A percentile compares a stretch with the other conserved stretches of the same genome.
phyloP scores from a whole-genome alignment of 2,888 invertebrate species.

The Conchocele bisecta region DNA sequence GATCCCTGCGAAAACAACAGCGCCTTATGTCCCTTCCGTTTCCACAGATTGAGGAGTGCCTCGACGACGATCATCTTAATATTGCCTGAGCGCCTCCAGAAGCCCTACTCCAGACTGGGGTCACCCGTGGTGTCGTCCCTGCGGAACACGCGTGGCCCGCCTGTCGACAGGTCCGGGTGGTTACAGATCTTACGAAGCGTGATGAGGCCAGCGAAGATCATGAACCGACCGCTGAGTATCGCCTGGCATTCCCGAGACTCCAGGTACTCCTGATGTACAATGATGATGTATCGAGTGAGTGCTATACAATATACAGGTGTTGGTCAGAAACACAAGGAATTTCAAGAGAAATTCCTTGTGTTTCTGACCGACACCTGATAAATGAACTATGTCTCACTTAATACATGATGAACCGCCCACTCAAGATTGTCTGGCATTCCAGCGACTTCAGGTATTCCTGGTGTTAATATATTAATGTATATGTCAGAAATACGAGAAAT shows the following conservation, averaged over 20 bases:
- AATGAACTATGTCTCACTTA: too few relatives aligned
- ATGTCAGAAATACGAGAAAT: too few relatives aligned
- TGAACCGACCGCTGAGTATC: constrained; percentile 83
- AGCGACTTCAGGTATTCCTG: too few relatives aligned
- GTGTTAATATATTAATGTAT: too few relatives aligned
- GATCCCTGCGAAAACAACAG: constrained; percentile 94
- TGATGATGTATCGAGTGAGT: too few relatives aligned
- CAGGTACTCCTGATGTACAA: constrained; percentile 89
- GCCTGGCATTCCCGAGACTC: constrained; percentile 85
- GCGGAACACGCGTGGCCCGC: constrained; percentile 85
- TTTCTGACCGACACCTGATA: too few relatives aligned
- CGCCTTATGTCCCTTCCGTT: constrained; percentile 92
- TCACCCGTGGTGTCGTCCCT: constrained; percentile 65
- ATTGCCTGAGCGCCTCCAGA: constrained; percentile 92
- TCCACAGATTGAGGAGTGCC: constrained; percentile 94
- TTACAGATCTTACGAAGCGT: constrained; percentile 82
- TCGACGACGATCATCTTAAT: constrained; percentile 96
- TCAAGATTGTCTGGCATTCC: too few relatives aligned
- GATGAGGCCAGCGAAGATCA: constrained; percentile 82
- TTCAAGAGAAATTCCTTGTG: too few relatives aligned
- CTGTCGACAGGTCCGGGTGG: constrained; percentile 84
- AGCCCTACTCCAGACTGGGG: constrained; percentile 87
- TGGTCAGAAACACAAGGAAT: too few relatives aligned
- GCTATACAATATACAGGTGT: too few relatives aligned
- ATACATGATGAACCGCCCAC: too few relatives aligned